These are phyloP conservation scores for Anolis carolinensis DNA, from an alignment of 2,113 vertebrate genomes.

Conservation along the genomic window DNA sequence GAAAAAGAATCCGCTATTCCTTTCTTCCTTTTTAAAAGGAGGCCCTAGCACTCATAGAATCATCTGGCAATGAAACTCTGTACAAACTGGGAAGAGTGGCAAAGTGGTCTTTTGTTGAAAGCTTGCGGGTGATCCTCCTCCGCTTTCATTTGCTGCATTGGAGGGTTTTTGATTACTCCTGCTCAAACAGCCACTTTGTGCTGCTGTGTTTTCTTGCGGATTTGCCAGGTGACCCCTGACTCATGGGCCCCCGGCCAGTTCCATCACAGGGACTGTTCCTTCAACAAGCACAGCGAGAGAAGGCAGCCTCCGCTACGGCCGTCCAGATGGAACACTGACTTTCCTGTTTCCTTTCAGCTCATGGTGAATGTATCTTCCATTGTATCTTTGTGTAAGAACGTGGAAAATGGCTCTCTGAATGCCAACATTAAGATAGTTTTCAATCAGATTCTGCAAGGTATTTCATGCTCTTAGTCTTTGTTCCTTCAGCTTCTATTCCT, in stretches of 20 bases:
- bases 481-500: neutral
- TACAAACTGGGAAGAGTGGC: conserved; percentile 43
- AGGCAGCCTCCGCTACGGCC: conserved; percentile 42
- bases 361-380: conserved; percentile 41
- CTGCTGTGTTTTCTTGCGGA: conserved; percentile 65
- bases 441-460: rapidly evolving
- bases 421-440: neutral
- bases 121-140: conserved; percentile 50
- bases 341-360: conserved; percentile 52
- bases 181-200: conserved; percentile 61
- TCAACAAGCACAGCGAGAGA: conserved; percentile 42
- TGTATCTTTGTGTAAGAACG: neutral
- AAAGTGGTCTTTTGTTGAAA: conserved; percentile 45
- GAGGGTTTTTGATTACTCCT: conserved; percentile 39
- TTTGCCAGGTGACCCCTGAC: conserved; percentile 70
- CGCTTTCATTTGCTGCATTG: conserved; percentile 30
- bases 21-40: conserved; percentile 32
- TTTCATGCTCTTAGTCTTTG: conserved; percentile 2
- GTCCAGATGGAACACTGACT: conserved; percentile 50
- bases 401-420: neutral
- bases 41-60: conserved; percentile 55
- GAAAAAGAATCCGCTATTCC: conserved; percentile 49
- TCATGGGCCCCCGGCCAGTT: conserved; percentile 50
- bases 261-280: conserved; percentile 56
- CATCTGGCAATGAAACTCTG: conserved; percentile 46